phyloP scores from a whole-genome alignment of 2,797 vertebrate genomes.

The Cetoscarus ocellatus region DNA sequence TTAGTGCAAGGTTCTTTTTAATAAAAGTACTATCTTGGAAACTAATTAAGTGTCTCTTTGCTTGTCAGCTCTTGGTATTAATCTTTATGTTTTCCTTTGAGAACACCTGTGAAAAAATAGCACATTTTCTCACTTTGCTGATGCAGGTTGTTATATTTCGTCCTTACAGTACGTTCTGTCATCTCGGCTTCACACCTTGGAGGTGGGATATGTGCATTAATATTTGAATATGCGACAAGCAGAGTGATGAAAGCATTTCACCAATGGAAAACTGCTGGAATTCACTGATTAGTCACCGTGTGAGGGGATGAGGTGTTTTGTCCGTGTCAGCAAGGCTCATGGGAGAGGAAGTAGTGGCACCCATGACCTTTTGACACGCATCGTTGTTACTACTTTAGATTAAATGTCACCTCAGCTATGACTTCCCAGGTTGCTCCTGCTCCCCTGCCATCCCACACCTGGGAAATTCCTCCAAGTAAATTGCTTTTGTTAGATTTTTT shows the following conservation, averaged over 20 bases:
- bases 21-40: conserved; percentile 19
- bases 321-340: conserved; percentile 53
- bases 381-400: conserved; percentile 46
- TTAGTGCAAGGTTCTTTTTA: neutral
- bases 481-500: conserved; percentile 14
- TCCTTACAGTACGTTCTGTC: conserved; percentile 2
- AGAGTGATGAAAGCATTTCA: conserved; percentile 42
- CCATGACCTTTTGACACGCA: conserved; percentile 63
- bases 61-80: conserved; percentile 18
- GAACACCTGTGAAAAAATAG: neutral
- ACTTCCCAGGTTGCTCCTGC: conserved; percentile 2
- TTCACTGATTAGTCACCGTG: conserved; percentile 64
- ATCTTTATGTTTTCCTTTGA: conserved; percentile 16
- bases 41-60: conserved; percentile 31
- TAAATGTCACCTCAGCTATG: conserved; percentile 48
- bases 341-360: conserved; percentile 29
- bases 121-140: conserved; percentile 12
- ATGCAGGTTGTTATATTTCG: conserved; percentile 16
- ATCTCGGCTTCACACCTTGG: conserved; percentile 1
- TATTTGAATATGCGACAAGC: conserved; percentile 47
- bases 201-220: conserved; percentile 31
- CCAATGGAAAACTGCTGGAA: conserved; percentile 39
- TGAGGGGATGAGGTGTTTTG: conserved; percentile 59
- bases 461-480: conserved; percentile 19
- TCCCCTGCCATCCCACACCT: conserved; percentile 3